Percentiles rank a stretch among this genome's conserved stretches.
These are phyloP conservation scores for Drosophila leontia DNA, from an alignment of 1,140 invertebrate species.

Conservation along the genomic window DNA sequence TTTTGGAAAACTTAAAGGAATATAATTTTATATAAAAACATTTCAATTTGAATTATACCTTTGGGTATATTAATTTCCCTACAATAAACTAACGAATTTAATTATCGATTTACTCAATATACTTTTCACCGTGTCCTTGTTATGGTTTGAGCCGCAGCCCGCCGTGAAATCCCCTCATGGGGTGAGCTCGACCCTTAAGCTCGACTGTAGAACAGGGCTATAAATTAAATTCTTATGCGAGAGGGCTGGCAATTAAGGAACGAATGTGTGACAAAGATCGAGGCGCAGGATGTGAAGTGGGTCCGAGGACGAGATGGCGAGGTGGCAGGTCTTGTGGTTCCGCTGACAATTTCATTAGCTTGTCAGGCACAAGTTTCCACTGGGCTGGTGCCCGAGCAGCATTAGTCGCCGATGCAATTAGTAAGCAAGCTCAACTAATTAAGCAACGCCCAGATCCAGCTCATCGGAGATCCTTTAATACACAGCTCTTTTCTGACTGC, in stretches of 20 bases:
- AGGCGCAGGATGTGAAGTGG: background rate
- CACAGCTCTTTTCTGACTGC: background rate
- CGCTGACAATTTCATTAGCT: constrained; percentile 77
- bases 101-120: background rate
- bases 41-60: background rate
- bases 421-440: constrained; percentile 70
- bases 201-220: constrained; percentile 53
- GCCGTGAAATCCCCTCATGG: constrained; percentile 36
- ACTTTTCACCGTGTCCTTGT: constrained; percentile 33
- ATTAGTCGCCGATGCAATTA: constrained; percentile 65
- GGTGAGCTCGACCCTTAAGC: constrained; percentile 52
- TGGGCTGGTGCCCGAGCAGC: constrained; percentile 17
- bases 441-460: constrained; percentile 45
- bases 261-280: constrained; percentile 29
- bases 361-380: constrained; percentile 38
- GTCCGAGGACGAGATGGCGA: background rate
- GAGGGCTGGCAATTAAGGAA: constrained; percentile 63
- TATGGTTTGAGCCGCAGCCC: constrained; percentile 52
- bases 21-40: background rate
- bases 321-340: constrained; percentile 46
- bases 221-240: constrained; percentile 78
- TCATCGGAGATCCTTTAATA: constrained; percentile 18
- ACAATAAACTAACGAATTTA: background rate
- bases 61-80: no score
- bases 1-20: background rate